Evolutionary conservation across 2,797 vertebrate genomes (phyloP).

Genomic region (Limosa lapponica): DNA sequence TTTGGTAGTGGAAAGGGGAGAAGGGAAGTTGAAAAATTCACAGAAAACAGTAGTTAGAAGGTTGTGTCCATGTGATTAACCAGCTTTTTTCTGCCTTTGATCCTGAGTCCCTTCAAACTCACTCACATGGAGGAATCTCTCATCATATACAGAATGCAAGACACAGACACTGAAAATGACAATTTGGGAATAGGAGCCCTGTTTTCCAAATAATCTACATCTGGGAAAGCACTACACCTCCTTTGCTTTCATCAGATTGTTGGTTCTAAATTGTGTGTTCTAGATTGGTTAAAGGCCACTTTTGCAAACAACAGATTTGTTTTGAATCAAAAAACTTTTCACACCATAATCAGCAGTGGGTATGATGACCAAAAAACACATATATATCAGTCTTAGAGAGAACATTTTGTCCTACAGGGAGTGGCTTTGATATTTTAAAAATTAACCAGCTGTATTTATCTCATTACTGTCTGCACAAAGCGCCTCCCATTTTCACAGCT

Average conservation of each 20-base stretch:
- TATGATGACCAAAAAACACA: rapidly evolving
- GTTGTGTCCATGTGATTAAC: not conserved
- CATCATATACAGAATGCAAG: not conserved
- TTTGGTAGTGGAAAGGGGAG: not conserved
- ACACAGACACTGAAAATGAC: not conserved
- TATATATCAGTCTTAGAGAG: not conserved
- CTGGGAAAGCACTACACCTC: not conserved
- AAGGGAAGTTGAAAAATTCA: not conserved
- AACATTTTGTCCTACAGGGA: not conserved
- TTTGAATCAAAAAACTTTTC: not conserved
- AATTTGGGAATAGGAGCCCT: not conserved
- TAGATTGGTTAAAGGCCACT: not conserved
- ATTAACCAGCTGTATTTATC: not conserved
- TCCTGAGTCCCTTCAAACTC: not conserved
- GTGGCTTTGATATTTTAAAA: not conserved
- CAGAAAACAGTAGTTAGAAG: not conserved
- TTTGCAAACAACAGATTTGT: not conserved
- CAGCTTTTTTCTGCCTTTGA: not conserved
- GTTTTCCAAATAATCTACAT: not conserved
- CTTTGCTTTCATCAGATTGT: not conserved
- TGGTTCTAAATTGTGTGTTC: too few relatives aligned
- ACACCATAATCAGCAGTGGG: not conserved
- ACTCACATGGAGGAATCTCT: not conserved
- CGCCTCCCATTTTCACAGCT: not conserved
- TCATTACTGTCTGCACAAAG: not conserved